phyloP scores from a whole-genome alignment of 2,113 vertebrate genomes.

The Guaruba guarouba region DNA sequence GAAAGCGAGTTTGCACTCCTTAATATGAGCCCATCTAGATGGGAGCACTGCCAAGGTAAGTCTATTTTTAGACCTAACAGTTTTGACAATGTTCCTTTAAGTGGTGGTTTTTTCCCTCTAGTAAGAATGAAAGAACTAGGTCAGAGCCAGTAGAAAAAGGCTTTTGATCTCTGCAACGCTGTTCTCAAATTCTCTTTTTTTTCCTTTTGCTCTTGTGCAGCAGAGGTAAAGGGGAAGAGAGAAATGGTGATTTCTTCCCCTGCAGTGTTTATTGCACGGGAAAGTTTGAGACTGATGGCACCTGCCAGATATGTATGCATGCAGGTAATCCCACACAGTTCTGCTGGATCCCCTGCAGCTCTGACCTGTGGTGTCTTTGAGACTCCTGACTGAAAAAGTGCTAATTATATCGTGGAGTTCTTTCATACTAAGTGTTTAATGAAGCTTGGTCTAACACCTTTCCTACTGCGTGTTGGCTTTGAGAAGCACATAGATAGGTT shows the following conservation, averaged over 20 bases:
- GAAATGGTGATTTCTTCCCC: not conserved
- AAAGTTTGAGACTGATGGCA: not conserved
- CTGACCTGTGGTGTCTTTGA: not conserved
- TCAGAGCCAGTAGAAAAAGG: conserved; percentile 62
- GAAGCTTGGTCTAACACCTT: not conserved
- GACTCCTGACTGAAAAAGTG: not conserved
- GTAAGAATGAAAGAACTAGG: conserved; percentile 73
- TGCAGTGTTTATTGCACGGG: not conserved
- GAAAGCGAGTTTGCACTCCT: conserved; percentile 10
- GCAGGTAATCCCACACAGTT: not conserved
- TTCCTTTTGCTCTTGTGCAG: conserved; percentile 13
- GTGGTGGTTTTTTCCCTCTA: conserved; percentile 23
- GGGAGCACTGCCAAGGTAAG: conserved; percentile 53
- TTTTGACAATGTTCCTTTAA: conserved; percentile 69
- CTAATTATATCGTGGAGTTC: not conserved
- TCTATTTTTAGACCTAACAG: conserved; percentile 61
- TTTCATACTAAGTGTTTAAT: not conserved
- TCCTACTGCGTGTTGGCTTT: not conserved
- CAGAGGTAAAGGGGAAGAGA: not conserved
- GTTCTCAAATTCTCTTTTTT: not conserved
- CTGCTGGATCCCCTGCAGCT: not conserved
- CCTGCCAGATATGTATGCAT: not conserved
- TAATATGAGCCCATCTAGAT: conserved; percentile 47
- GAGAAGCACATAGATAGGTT: not conserved
- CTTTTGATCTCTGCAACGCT: conserved; percentile 63